Evolutionary conservation across 2,888 invertebrate species (phyloP), one percentile per base, ranked within the genome.

Genomic region (Plagodis dolabraria): DNA sequence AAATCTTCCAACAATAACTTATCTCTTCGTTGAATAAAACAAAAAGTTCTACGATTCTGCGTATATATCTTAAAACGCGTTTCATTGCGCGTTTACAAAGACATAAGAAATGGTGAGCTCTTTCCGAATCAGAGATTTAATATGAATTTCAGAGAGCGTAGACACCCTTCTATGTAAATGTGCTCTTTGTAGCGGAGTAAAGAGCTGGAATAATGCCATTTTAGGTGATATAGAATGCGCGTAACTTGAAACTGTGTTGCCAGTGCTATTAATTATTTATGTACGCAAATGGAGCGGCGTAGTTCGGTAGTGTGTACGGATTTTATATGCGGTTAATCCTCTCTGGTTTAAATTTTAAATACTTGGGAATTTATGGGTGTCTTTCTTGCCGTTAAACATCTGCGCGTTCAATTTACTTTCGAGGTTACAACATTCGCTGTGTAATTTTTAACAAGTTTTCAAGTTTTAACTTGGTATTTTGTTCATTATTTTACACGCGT

Each of bases 11-110:
- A 56, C 49, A 12, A 57, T 61, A 57, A 56, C 75, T 75, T 80
- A 80, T 78, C 75, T 74, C 70, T 68, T 67, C 46, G 34, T 72
- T 70, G 68, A 75, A 79, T 77, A 76, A 80, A 79, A 79, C 76
- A 78, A 82, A 80, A 72, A 57, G 60, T 61, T 57, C 60, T 6
- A 66, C 73, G 67, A 70, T 70, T 68, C 58, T 57, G 72, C 65
- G 69, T 73, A 78, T 75, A 73, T 75, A 71, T 75, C 70, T 67
- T 69, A 71, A 75, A 78, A 70, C 68, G 73, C 72, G 67, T 73
- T 75, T 66, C 67, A 70, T 73, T 75, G 76, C 77, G 64, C 72
- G 69, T 71, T 68, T 65, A 68, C 60, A 68, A 68, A 64, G 63
- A 68, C 65, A 70, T 70, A 70, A 54, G 74, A 74, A 74, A 76